Evolutionary conservation across 1,140 invertebrate genomes (phyloP), one percentile per base, ranked within the genome.

Genomic region (Macrobrachium nipponense): DNA sequence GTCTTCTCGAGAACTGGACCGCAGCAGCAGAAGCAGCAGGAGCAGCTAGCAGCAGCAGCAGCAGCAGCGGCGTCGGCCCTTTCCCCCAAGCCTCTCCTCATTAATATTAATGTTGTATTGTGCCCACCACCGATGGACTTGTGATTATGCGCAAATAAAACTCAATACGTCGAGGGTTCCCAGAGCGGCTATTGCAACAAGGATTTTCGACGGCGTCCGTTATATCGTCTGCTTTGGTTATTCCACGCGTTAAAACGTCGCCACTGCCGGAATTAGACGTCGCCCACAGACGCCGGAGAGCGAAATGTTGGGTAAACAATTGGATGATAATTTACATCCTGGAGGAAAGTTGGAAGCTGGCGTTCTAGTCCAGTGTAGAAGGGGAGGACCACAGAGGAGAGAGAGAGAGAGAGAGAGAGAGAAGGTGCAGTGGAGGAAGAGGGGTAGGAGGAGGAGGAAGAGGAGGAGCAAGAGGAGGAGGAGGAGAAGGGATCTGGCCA

Each of bases 71-170:
- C 82, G 60, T 72, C 58, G 82, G 82, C 78, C 76, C 83, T 86
- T 36, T 36, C 36, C 83, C 83, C 83, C 83, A 86, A 86, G 83
- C 83, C 83, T 77, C 83, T 76, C 68, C 77, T 86, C 83, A 86
- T 86, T 86, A 86, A 86, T 86, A 86, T 86, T 86, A 86, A 86
- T 86, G 83, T 78, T 86, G 77, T 86, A 86, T 80, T 86, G 83
- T 86, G 83, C 83, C 83, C 83, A 86, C 83, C 83, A 68, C 77
- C 83, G 83, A 86, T 86, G 83, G 83, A 86, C 83, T 86, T 86
- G 83, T 86, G 83, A 86, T 86, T 86, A 86, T 86, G 83, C 83
- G 77, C 83, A 86, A 86, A 80, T 86, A 86, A 86, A 86, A 86
- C 77, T 86, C 77, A 72, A 72, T 86, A 66, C 83, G 83, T 80